phyloP scores from a whole-genome alignment of 2,113 vertebrate genomes.

The Oenanthe oenanthe region DNA sequence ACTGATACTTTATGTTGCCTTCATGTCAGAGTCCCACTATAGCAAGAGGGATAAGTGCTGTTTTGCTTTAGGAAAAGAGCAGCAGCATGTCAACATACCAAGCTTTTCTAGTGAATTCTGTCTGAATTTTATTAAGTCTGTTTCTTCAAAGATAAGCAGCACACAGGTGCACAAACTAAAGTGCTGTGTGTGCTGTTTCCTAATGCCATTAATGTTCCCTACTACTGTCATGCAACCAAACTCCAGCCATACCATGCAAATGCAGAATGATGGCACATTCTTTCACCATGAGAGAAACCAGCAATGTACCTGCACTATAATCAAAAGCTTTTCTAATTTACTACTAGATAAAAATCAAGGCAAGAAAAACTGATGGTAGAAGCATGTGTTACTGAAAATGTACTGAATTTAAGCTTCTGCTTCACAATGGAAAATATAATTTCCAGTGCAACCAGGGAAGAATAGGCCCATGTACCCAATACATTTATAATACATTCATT shows the following conservation, averaged over 20 bases:
- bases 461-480: neutral
- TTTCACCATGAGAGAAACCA: neutral
- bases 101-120: neutral
- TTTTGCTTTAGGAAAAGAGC: neutral
- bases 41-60: neutral
- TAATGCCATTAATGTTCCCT: neutral
- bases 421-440: neutral
- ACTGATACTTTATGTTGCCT: neutral
- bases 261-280: neutral
- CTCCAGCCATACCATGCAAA: neutral
- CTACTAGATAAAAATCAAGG: neutral
- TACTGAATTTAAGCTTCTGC: neutral
- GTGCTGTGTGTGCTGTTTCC: neutral
- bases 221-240: too few species aligned
- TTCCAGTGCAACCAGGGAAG: neutral
- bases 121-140: neutral
- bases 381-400: neutral
- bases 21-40: neutral
- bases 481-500: neutral
- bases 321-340: neutral
- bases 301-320: neutral
- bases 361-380: neutral
- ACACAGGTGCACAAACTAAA: neutral
- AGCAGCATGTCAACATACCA: accelerated
- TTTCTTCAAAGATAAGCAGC: neutral